Evolutionary conservation across 2,797 vertebrate genomes (phyloP), one percentile per base, ranked within the genome.

Genomic region (Staurois parvus): DNA sequence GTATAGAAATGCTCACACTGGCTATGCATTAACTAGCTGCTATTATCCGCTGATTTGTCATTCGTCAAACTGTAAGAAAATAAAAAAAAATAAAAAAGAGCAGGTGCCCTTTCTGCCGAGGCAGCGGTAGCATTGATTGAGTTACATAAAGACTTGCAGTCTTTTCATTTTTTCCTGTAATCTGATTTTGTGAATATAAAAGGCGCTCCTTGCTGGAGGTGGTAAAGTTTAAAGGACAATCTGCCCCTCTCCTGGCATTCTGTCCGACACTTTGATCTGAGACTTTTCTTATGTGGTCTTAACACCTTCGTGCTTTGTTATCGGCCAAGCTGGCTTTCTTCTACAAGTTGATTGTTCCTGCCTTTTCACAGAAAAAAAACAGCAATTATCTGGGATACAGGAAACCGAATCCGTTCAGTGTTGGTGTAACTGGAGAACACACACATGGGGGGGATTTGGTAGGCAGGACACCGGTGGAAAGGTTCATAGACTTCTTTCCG

Each of bases 241-340:
- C 85, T 84, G 48, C 59, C 75, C 79, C 86, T 88, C 89, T 88
- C 32, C 26, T 37, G 74, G 83, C 88, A 79, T 88, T 87, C 90
- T 87, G 88, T 87, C 89, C 87, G 86, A 88, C 91, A 87, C 93
- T 94, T 94, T 94, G 92, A 93, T 92, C 90, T 89, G 87, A 88
- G 86, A 37, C 34, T 67, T 86, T 81, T 37, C 88, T 87, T 89
- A 69, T 85, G 85, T 75, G 81, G 6, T 72, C 85, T 90, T 84
- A 91, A 91, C 91, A 88, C 86, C 92, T 89, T 90, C 78, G 88
- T 69, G 90, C 91, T 88, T 85, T 21, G 87, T 88, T 88, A 85
- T 76, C 64, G 40, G 87, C 77, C 56, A 84, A 40, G 83, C 3
- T 0, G 2, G 76, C 26, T 78, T 64, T 74, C 84, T 80, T 62